Evolutionary conservation across 2,113 vertebrate species (phyloP).

Genomic region (Phoxinus phoxinus): DNA sequence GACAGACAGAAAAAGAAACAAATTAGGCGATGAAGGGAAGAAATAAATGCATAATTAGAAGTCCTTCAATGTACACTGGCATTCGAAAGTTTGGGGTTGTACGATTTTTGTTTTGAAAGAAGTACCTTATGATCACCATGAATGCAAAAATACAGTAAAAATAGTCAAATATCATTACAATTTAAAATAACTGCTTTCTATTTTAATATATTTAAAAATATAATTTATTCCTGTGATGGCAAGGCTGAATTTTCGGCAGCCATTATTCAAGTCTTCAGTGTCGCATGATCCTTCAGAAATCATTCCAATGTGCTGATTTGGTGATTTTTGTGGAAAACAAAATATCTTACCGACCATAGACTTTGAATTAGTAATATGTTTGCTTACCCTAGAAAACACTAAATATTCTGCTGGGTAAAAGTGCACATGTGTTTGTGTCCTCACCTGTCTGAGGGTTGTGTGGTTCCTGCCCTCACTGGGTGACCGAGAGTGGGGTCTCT

Average conservation of each 20-base stretch:
- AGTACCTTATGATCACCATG: background rate
- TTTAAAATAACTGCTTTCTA: background rate
- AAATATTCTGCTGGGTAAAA: background rate
- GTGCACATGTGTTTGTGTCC: conserved; percentile 17
- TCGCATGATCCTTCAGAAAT: too few species aligned
- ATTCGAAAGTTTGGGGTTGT: background rate
- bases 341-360: too few species aligned
- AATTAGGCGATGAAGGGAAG: background rate
- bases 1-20: background rate
- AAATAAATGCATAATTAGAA: background rate
- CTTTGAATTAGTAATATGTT: background rate
- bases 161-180: background rate
- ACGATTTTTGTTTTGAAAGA: background rate
- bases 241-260: background rate
- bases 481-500: conserved; percentile 83
- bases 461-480: conserved; percentile 72
- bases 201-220: background rate
- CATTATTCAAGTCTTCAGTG: background rate
- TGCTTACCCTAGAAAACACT: background rate
- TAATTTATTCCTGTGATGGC: background rate
- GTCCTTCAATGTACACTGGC: background rate
- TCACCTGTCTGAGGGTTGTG: conserved; percentile 16
- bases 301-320: too few species aligned
- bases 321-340: too few species aligned
- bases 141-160: background rate